A percentile compares a stretch with the other conserved stretches of the same genome.
Conservation (phyloP, 2,113 vertebrate species). For the Pygoscelis antarcticus region DNA sequence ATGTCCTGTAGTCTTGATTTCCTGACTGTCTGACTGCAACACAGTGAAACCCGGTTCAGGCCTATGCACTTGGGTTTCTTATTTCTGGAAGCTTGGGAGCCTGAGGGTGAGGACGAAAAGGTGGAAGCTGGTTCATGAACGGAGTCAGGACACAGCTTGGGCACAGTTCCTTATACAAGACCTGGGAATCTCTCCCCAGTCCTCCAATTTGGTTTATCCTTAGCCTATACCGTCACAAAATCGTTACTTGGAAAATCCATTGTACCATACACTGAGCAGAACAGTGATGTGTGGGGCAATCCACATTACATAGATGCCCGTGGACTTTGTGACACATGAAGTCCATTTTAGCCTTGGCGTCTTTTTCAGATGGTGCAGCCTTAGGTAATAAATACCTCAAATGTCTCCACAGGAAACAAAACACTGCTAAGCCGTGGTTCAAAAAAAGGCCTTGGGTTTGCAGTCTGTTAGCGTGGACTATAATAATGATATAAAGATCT, state of each 20-base stretch:
- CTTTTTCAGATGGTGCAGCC: neutral
- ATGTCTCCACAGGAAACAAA: neutral
- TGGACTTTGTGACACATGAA: neutral
- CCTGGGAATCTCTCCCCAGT: neutral
- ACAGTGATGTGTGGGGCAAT: neutral
- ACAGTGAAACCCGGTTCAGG: neutral
- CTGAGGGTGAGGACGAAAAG: neutral
- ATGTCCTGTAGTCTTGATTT: neutral
- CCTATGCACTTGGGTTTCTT: neutral
- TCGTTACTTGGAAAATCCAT: neutral
- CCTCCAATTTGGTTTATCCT: neutral
- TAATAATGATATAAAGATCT: neutral
- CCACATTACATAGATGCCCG: neutral
- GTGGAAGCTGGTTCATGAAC: neutral
- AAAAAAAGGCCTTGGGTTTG: neutral
- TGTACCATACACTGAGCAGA: neutral
- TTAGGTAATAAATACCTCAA: neutral
- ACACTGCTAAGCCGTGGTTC: neutral
- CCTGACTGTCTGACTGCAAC: neutral
- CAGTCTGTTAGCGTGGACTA: neutral
- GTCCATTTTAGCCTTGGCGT: neutral
- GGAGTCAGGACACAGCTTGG: neutral
- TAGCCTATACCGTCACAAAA: neutral
- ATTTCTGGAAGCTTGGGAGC: neutral
- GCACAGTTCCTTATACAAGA: neutral